Evolutionary conservation across 2,888 invertebrate species (phyloP).

Genomic region (Apodemia mormo): DNA sequence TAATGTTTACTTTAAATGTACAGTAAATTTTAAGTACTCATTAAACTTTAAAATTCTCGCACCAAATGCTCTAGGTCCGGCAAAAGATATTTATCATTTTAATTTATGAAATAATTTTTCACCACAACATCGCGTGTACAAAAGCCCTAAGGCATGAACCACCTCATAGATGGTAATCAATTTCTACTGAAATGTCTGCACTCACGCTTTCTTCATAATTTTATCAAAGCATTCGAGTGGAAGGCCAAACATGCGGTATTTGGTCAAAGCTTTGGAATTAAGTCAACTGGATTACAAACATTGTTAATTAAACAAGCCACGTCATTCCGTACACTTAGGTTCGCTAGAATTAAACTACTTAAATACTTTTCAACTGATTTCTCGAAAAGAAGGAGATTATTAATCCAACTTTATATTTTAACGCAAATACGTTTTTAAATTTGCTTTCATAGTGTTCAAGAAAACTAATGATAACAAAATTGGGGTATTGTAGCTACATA

Average conservation of each 20-base stretch:
- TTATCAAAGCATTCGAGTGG: constrained; percentile 7
- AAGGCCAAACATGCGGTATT: constrained; percentile 9
- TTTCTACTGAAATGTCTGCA: constrained; percentile 32
- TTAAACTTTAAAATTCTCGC: constrained; percentile 3
- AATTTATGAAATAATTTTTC: constrained; percentile 19
- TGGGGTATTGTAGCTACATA: too few species aligned
- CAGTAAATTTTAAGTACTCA: constrained; percentile 1
- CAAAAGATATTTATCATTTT: constrained; percentile 12
- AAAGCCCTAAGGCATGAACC: constrained; percentile 31
- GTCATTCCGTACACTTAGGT: background rate
- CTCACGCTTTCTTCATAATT: constrained; percentile 21
- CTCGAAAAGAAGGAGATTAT: too few species aligned
- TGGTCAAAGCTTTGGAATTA: constrained; percentile 5
- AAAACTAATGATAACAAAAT: too few species aligned
- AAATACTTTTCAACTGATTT: too few species aligned
- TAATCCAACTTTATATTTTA: too few species aligned
- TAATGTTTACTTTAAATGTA: background rate
- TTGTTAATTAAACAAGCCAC: constrained; percentile 3
- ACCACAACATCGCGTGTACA: constrained; percentile 29
- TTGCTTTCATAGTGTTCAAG: too few species aligned
- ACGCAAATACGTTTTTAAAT: too few species aligned
- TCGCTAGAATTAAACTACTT: too few species aligned
- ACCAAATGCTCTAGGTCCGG: background rate
- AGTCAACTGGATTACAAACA: constrained; percentile 5
- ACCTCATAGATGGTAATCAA: constrained; percentile 34